Evolutionary conservation across 2,797 vertebrate species (phyloP), one percentile per base, ranked within the genome.

Genomic region (Sebastes kiyomatsui): DNA sequence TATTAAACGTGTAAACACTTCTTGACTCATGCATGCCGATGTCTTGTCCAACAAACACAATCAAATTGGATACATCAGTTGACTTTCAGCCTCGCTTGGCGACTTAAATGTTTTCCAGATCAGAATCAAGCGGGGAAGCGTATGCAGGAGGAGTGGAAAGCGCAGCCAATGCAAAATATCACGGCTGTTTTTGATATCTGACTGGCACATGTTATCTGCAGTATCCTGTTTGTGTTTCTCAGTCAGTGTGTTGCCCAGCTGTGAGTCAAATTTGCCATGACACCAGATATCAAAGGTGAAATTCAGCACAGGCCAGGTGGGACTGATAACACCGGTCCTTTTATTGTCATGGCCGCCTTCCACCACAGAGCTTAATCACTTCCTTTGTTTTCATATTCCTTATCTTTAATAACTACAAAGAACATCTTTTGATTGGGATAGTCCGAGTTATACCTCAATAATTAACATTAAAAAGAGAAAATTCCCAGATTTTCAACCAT

Each of bases 201-300:
- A 77, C 68, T 62, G 60, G 22, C 67, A 67, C 49, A 38, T 78
- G 74, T 58, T 81, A n/a, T 35, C 27, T 65, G 11, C 25, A 22
- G 58, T 32, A 30, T 77, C 66, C 61, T 76, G 55, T 42, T 86
- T 77, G 61, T 54, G 60, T 72, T 72, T 55, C 30, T 2, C 30
- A 60, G 28, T 32, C n/a, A 5, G 46, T 42, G 70, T 73, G 71
- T 42, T 54, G 49, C 10, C 81, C 67, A 82, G 81, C 86, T 82
- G 77, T 10, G 67, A 75, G 73, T 79, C 66, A 25, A 72, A 87
- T 74, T 59, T 12, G n/a, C 69, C 61, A 28, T 62, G 64, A 82
- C 72, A 67, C 10, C 13, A 23, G 28, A 84, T 72, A 68, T 30
- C 6, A 6, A 67, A 71, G 64, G 58, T 77, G 68, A 35, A 46